Percentiles rank a stretch among this genome's conserved stretches.
These are phyloP conservation scores for Cephalopterus ornatus DNA, from an alignment of 2,113 vertebrate genomes.

Conservation along the genomic window DNA sequence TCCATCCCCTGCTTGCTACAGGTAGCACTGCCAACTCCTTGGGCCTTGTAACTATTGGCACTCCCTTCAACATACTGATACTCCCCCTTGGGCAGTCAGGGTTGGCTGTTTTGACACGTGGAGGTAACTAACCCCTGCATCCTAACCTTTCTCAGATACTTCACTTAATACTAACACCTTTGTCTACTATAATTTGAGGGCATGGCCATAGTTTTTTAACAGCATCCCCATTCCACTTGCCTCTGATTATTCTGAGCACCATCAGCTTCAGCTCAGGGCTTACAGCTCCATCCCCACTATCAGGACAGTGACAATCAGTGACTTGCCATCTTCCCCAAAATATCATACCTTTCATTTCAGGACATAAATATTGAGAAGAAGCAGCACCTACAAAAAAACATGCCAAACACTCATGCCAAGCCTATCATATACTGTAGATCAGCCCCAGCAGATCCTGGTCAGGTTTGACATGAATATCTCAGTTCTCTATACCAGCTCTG, in stretches of 20 bases:
- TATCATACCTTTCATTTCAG: not conserved
- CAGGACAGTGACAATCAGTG: not conserved
- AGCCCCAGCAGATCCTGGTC: not conserved
- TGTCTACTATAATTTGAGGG: not conserved
- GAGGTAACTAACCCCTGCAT: not conserved
- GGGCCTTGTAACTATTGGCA: not conserved
- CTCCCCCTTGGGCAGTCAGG: not conserved
- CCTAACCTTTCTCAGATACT: not conserved
- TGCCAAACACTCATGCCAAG: not conserved
- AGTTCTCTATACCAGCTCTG: not conserved
- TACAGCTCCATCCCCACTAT: not conserved
- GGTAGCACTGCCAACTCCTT: not conserved
- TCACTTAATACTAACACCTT: not conserved
- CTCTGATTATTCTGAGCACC: not conserved
- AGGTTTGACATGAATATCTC: not conserved
- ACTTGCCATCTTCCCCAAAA: not conserved
- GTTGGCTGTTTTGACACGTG: not conserved
- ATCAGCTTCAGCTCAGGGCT: not conserved
- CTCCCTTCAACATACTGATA: not conserved
- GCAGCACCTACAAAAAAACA: not conserved
- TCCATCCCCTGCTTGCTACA: rapidly evolving
- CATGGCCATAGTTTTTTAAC: not conserved
- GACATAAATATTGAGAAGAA: not conserved
- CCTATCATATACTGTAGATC: not conserved
- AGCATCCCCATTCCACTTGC: not conserved